phyloP scores from a whole-genome alignment of 2,888 invertebrate genomes.

The Eulithis prunata region DNA sequence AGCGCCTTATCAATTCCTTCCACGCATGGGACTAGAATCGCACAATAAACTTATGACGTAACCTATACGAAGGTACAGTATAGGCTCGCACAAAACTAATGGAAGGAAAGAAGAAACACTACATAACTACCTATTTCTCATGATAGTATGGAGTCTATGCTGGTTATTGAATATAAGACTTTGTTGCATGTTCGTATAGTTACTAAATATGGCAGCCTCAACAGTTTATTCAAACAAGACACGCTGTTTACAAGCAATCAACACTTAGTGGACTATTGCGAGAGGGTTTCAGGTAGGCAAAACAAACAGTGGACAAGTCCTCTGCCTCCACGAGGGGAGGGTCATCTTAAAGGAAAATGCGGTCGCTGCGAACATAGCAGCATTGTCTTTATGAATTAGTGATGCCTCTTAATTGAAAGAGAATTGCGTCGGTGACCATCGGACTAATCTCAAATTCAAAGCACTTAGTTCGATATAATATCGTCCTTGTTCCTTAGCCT shows the following conservation, averaged over 20 bases:
- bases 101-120: slow-evolving; percentile 7
- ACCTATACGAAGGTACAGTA: slow-evolving; percentile 47
- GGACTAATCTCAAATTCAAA: slow-evolving; percentile 65
- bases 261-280: slow-evolving; percentile 80
- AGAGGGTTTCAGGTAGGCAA: slow-evolving; percentile 77
- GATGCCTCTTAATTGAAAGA: slow-evolving; percentile 78
- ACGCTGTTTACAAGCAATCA: slow-evolving; percentile 80
- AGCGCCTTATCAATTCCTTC: slow-evolving; percentile 84
- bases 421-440: slow-evolving; percentile 69
- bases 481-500: slow-evolving; percentile 25
- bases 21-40: slow-evolving; percentile 75
- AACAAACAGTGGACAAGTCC: slow-evolving; percentile 78
- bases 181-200: too few relatives aligned
- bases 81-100: slow-evolving; percentile 32
- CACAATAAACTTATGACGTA: slow-evolving; percentile 81
- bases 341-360: slow-evolving; percentile 76
- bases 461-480: slow-evolving; percentile 41
- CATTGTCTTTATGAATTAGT: slow-evolving; percentile 79
- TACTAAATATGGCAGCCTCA: slow-evolving; percentile 26
- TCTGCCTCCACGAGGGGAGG: slow-evolving; percentile 65
- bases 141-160: too few relatives aligned
- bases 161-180: too few relatives aligned
- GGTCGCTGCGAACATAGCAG: slow-evolving; percentile 67
- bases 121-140: too few relatives aligned
- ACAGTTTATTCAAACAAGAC: slow-evolving; percentile 61